Percentiles rank a stretch among this genome's conserved stretches.
These are phyloP conservation scores for Bubo blakistoni DNA, from an alignment of 2,113 vertebrate species.

Conservation along the genomic window DNA sequence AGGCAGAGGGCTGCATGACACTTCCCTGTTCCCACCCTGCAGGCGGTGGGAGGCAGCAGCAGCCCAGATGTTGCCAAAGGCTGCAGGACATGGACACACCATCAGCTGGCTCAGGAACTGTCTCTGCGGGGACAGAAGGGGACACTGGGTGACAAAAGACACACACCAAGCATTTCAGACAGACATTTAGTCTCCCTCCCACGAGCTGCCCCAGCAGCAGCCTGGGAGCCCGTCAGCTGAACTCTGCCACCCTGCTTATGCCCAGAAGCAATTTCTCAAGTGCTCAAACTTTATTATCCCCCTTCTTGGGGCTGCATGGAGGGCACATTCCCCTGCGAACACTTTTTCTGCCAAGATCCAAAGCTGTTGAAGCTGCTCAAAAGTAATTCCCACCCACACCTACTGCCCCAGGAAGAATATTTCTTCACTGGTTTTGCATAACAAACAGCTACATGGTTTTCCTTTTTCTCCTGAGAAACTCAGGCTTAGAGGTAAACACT, in stretches of 20 bases:
- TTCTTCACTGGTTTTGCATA: conserved; percentile 11
- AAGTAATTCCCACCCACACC: conserved; percentile 45
- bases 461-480: conserved; percentile 6
- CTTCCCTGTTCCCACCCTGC: not conserved
- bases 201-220: not conserved
- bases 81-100: rapidly evolving
- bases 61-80: not conserved
- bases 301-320: not conserved
- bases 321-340: not conserved
- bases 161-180: not conserved
- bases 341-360: not conserved
- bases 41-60: not conserved
- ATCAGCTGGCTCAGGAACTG: not conserved
- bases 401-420: conserved; percentile 44
- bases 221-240: not conserved
- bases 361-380: not conserved
- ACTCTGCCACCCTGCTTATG: not conserved
- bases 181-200: not conserved
- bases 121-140: not conserved
- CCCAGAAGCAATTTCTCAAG: conserved; percentile 16
- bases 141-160: not conserved
- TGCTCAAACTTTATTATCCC: not conserved
- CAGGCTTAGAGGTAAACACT: not conserved
- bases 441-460: conserved; percentile 6
- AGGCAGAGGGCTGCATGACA: not conserved